Conservation (phyloP, 2,888 invertebrate genomes). For the Eurytoma adleriae region DNA sequence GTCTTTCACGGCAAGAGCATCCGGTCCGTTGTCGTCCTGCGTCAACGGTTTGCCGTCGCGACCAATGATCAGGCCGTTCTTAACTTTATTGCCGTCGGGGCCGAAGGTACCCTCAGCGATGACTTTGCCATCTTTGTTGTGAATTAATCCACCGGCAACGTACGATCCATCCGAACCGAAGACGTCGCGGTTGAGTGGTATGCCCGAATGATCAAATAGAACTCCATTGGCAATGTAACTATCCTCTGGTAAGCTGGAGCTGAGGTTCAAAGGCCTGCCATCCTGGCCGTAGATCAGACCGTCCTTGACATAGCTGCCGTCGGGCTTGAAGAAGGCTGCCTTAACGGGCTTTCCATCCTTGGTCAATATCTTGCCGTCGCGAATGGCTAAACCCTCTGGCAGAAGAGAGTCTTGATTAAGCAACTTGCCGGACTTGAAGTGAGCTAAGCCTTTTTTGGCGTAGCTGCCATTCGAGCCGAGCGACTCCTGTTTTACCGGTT, state of each 20-base stretch:
- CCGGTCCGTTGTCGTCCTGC: conserved; percentile 71
- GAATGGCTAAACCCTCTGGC: conserved; percentile 70
- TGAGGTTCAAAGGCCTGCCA: conserved; percentile 67
- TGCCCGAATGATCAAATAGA: conserved; percentile 67
- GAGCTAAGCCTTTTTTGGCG: conserved; percentile 67
- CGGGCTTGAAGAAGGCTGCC: conserved; percentile 69
- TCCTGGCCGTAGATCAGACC: conserved; percentile 70
- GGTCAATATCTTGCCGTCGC: conserved; percentile 68
- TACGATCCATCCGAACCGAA: conserved; percentile 73
- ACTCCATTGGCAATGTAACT: conserved; percentile 70
- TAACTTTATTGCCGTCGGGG: conserved; percentile 71
- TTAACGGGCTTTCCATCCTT: conserved; percentile 72
- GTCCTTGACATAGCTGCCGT: conserved; percentile 72
- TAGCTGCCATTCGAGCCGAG: conserved; percentile 69
- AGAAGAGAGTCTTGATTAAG: conserved; percentile 71
- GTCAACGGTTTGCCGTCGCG: conserved; percentile 70
- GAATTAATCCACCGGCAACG: conserved; percentile 68
- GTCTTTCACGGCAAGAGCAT: conserved; percentile 68
- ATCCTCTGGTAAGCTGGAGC: conserved; percentile 68
- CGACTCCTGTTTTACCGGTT: conserved; percentile 69
- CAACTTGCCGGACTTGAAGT: conserved; percentile 68
- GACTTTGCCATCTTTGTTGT: conserved; percentile 68
- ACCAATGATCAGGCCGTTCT: conserved; percentile 69
- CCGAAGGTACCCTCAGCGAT: conserved; percentile 70
- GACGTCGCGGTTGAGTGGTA: conserved; percentile 66